Base-by-base conservation (phyloP, 2,888 invertebrate species). In the Lepidochrysops patricia region DNA sequence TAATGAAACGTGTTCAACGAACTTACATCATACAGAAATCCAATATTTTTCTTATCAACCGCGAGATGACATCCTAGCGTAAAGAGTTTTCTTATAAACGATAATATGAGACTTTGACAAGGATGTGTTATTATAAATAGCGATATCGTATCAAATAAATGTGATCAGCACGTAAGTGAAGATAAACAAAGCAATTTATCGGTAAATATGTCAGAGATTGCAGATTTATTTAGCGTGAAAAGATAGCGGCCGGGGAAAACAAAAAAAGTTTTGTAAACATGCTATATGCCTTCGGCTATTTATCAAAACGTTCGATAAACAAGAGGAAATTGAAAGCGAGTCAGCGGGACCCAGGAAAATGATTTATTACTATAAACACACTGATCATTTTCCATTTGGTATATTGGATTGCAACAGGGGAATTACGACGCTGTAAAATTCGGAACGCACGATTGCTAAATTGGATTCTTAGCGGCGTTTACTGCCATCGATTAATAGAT, bases 301-400 rank as follows among this genome's bases (percentile, higher is more conserved):
- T 86, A 86, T 88, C 87, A 88, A 86, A 70, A 82, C 77, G 77
- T 75, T 80, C 84, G 82, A 85, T 86, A 88, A 87, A 85, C 84
- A 83, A 80, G 81, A 80, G 86, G 84, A 85, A 88, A 89, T 88
- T 89, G 88, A 85, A 88, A 81, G 79, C 75, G 75, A 86, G 80
- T 85, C 85, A 82, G 80, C 76, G 75, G 80, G 79, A 82, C 82
- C 82, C 76, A 75, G 68, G 71, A 70, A 79, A 79, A 82, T 88
- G 85, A 88, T 88, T 86, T 87, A 87, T 87, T 82, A 80, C 82
- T 82, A 84, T 82, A 86, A 82, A 86, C 84, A 86, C 85, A 87
- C 77, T 82, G 84, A 86, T 88, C 82, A 84, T 84, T 84, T 84
- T 79, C 80, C 76, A 82, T 81, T 82, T 78, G 71, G 73, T 62